Base-by-base conservation (phyloP, 1,140 invertebrate genomes). In the Neodiprion virginianus region DNA sequence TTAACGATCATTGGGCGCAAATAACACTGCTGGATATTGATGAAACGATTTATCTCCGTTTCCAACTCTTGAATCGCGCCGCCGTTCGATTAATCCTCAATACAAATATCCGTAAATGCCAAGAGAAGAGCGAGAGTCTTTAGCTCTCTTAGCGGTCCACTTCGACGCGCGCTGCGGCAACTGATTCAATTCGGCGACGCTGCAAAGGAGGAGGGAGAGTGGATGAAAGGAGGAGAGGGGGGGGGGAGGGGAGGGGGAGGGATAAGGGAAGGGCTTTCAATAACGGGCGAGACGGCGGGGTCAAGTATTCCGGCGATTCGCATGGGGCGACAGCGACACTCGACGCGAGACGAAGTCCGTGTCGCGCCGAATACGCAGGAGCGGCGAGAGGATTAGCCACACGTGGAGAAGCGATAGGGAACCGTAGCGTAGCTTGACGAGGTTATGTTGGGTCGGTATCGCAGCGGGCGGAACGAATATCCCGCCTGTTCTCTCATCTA, bases 51-150 rank as follows among this genome's bases (percentile, higher is more conserved):
- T 40, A 3, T 5, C 28, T 40, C 28, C 28, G 69, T 76, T 76
- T 78, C 72, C 72, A 78, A 78, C 77, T 66, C 75, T 75, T 79
- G 77, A 79, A 79, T 78, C 74, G 72, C 75, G 74, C 73, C 77
- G 73, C 68, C 67, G 21, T 7, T 53, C 66, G 12, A 40, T 69
- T 40, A 40, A 40, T 40, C 28, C 28, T 40, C 1, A 2, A 21
- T 21, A 21, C 17, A 21, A 40, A 5, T 40, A 40, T 40, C 28
- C 2, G 28, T 40, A 40, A 5, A 40, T 40, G 28, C 28, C 28
- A 40, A 5, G 5, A 40, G 28, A 40, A 40, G 1, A 40, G 28
- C 28, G 28, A 40, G 28, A 40, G 2, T 40, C 28, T 40, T 40
- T 5, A 2, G 28, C 28, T 40, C 28, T 40, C 2, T 3, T 40